A percentile compares a stretch with the other conserved stretches of the same genome.
Evolutionary conservation across 2,113 vertebrate species (phyloP).

Genomic region (Colistium nudipinnis): DNA sequence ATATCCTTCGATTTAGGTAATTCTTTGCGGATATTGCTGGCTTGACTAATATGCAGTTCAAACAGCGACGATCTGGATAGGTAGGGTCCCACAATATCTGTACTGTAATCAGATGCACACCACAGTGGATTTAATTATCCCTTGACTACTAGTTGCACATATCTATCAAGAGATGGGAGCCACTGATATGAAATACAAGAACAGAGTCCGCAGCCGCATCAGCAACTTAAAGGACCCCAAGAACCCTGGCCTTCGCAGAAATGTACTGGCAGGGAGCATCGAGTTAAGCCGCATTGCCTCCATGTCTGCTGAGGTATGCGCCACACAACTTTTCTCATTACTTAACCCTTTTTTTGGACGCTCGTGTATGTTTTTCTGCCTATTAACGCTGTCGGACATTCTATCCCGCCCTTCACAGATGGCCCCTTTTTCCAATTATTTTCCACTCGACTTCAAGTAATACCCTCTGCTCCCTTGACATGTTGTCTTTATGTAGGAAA

Average conservation of each 20-base stretch:
- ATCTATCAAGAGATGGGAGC: constrained; percentile 94
- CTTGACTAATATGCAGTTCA: constrained; percentile 1
- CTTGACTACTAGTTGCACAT: constrained; percentile 83
- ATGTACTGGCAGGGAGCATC: constrained; percentile 90
- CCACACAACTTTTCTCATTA: not conserved
- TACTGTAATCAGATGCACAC: not conserved
- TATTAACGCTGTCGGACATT: not conserved
- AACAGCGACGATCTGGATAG: not conserved
- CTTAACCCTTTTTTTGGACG: too few species aligned
- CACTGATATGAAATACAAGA: constrained; percentile 98
- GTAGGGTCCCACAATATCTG: not conserved
- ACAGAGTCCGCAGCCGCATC: constrained; percentile 94
- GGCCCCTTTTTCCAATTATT: not conserved
- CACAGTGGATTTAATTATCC: constrained; percentile 1
- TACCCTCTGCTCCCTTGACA: not conserved
- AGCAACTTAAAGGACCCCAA: constrained; percentile 98
- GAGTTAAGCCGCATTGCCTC: constrained; percentile 85
- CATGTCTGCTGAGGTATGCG: constrained; percentile 92
- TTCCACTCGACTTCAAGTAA: not conserved
- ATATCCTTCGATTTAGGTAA: constrained; percentile 86
- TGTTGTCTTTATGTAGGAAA: constrained; percentile 83
- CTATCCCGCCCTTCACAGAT: not conserved
- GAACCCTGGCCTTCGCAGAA: constrained; percentile 90
- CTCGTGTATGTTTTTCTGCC: not conserved
- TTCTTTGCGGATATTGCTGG: not conserved